Evolutionary conservation across 2,888 invertebrate genomes (phyloP).

Genomic region (Eupithecia subfuscata): DNA sequence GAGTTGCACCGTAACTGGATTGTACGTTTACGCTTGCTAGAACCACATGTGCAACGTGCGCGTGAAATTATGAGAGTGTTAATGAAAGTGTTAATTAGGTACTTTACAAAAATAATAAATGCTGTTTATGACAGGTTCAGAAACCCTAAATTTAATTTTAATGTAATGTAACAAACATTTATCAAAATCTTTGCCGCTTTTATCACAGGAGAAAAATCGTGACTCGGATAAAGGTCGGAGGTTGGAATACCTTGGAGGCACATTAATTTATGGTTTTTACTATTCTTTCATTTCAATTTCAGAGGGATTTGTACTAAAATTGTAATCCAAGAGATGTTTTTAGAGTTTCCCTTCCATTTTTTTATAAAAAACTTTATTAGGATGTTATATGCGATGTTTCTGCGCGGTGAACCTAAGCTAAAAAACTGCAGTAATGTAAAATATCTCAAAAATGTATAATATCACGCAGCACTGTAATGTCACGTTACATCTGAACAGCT

Average conservation of each 20-base stretch:
- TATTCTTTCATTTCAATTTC: not conserved
- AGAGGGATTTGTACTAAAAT: not conserved
- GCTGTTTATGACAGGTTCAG: not conserved
- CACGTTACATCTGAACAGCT: too few species aligned
- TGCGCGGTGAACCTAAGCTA: not conserved
- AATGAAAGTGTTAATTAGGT: not conserved
- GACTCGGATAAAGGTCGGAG: not conserved
- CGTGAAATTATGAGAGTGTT: too few species aligned
- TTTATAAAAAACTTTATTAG: not conserved
- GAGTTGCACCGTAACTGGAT: not conserved
- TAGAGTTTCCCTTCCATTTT: not conserved
- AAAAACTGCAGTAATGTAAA: not conserved
- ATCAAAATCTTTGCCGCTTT: not conserved
- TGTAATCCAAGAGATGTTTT: not conserved
- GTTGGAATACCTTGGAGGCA: not conserved
- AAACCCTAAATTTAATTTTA: not conserved
- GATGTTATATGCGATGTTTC: not conserved
- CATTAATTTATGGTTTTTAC: not conserved
- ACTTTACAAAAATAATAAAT: not conserved
- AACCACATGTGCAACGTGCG: not conserved
- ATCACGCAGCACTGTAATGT: too few species aligned
- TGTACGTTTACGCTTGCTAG: not conserved
- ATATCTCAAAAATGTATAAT: too few species aligned
- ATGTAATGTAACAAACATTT: not conserved
- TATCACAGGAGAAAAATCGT: constrained; percentile 6